Evolutionary conservation across 2,113 vertebrate species (phyloP).

Genomic region (Nothobranchius kuhntae): DNA sequence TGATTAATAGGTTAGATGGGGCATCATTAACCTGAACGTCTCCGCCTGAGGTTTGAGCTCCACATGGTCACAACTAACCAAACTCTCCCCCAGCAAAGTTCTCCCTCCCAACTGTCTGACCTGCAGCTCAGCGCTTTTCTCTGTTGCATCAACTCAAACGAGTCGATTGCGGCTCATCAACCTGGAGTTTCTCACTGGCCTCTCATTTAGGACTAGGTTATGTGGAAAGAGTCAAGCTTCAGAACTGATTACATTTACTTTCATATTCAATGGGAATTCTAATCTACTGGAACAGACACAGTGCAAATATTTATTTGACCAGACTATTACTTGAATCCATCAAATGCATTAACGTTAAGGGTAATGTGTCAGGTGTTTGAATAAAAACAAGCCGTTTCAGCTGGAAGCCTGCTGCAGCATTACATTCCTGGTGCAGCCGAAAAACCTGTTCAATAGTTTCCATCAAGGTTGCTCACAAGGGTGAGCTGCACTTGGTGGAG

Average conservation of each 20-base stretch:
- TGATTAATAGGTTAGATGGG: not conserved
- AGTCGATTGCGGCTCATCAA: conserved; percentile 37
- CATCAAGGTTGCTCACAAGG: conserved; percentile 7
- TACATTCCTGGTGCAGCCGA: conserved; percentile 5
- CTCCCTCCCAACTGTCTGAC: conserved; percentile 4
- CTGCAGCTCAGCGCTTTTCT: conserved; percentile 23
- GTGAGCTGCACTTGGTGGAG: conserved; percentile 4
- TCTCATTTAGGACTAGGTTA: conserved; percentile 11
- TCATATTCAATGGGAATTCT: conserved; percentile 23
- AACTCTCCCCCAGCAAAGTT: conserved; percentile 8
- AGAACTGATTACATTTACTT: conserved; percentile 27
- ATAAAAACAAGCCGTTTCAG: not conserved
- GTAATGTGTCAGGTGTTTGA: not conserved
- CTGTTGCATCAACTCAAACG: conserved; percentile 17
- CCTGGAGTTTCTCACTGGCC: conserved; percentile 27
- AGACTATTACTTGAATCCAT: not conserved
- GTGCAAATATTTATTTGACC: not conserved
- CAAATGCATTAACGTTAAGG: not conserved
- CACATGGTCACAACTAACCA: not conserved
- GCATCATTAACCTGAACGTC: not conserved
- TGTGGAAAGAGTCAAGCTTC: conserved; percentile 15
- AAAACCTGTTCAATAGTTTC: conserved; percentile 23
- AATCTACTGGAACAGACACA: conserved; percentile 11
- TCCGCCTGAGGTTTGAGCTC: not conserved
- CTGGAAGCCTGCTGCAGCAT: not conserved